These are phyloP conservation scores for Ispidina picta DNA, from an alignment of 2,797 vertebrate species.

Conservation along the genomic window DNA sequence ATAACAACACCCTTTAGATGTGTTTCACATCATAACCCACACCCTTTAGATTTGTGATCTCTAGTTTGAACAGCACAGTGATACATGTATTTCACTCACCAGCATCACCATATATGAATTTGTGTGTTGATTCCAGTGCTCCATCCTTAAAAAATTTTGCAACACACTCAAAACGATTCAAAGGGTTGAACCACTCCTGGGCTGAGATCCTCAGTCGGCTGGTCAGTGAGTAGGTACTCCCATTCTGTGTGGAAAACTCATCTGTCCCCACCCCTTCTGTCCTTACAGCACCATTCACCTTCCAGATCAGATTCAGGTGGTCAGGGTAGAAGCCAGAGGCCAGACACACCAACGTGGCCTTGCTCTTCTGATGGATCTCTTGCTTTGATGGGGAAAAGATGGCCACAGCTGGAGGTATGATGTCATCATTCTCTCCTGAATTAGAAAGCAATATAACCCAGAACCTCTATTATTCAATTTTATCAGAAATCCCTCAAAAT, in stretches of 20 bases:
- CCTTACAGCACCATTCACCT: slow-evolving; percentile 50
- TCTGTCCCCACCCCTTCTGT: slow-evolving; percentile 70
- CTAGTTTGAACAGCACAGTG: neutral
- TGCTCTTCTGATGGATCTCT: slow-evolving; percentile 66
- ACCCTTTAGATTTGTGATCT: neutral
- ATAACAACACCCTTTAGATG: neutral
- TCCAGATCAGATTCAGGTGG: slow-evolving; percentile 73
- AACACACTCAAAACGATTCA: slow-evolving; percentile 63
- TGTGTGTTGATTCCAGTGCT: fast-evolving
- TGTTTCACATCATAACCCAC: neutral
- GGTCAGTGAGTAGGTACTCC: slow-evolving; percentile 57
- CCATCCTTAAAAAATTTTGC: slow-evolving; percentile 28
- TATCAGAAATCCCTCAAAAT: neutral
- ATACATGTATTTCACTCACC: neutral
- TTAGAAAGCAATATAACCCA: neutral
- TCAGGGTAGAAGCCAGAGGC: slow-evolving; percentile 78
- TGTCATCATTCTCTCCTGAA: neutral
- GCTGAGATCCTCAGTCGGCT: slow-evolving; percentile 72
- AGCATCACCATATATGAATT: neutral
- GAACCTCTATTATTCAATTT: neutral
- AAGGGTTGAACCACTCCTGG: slow-evolving; percentile 68
- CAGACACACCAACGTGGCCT: slow-evolving; percentile 78
- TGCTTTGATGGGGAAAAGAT: slow-evolving; percentile 75
- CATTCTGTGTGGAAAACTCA: neutral
- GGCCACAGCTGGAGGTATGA: slow-evolving; percentile 43